These are phyloP conservation scores for Beroe ovata DNA, from an alignment of 37 sponge, comb jelly and placozoan species.

Conservation along the genomic window DNA sequence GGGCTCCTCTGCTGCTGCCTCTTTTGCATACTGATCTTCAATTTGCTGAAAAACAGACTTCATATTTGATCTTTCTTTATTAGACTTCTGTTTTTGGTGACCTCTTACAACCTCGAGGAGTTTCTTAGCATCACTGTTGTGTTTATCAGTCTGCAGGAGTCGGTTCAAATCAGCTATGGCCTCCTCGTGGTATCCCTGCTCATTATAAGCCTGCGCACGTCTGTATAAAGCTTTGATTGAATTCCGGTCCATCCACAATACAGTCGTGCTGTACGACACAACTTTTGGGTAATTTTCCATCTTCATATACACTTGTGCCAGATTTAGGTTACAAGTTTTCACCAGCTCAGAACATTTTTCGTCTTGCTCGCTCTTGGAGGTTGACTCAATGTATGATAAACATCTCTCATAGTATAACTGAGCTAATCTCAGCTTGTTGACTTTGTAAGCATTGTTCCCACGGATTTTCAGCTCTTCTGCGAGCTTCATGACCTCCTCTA, in stretches of 20 bases:
- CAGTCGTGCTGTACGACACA: background rate
- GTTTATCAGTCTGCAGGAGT: background rate
- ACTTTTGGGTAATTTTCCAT: background rate
- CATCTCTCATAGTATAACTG: background rate
- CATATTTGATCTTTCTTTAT: background rate
- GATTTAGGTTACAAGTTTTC: slow-evolving; percentile 14
- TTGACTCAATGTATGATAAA: background rate
- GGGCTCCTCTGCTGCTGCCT: background rate
- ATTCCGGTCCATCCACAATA: background rate
- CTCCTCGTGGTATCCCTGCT: background rate
- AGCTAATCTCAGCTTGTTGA: background rate
- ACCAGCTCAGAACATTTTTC: background rate
- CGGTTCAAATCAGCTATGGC: background rate
- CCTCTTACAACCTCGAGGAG: background rate
- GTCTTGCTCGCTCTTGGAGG: background rate
- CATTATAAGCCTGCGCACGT: background rate
- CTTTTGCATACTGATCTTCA: slow-evolving; percentile 2
- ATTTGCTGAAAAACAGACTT: slow-evolving; percentile 18
- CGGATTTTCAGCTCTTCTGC: background rate
- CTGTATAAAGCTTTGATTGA: background rate
- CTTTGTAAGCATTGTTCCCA: background rate
- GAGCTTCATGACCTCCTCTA: background rate
- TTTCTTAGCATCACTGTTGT: background rate
- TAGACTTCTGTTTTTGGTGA: background rate
- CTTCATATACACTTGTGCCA: slow-evolving; percentile 28